Conservation (phyloP, 2,113 vertebrate genomes). For the Plecotus auritus region DNA sequence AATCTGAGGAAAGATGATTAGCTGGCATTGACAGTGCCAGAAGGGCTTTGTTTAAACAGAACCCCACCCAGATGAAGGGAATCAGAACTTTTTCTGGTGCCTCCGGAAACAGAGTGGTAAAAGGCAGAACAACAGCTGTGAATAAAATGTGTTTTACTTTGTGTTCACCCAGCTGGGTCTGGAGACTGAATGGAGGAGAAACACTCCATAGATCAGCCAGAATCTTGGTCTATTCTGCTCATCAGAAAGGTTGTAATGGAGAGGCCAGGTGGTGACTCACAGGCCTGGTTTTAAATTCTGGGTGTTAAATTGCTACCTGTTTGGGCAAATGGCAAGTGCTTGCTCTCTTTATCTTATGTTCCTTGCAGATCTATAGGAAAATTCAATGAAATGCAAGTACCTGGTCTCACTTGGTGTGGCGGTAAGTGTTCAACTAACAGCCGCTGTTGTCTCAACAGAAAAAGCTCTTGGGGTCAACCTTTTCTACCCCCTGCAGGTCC, state of each 20-base stretch:
- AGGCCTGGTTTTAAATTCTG: neutral
- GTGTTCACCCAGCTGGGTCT: neutral
- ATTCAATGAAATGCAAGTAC: neutral
- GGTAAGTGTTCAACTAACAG: neutral
- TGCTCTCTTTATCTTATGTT: neutral
- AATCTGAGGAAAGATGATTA: neutral
- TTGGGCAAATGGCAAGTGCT: neutral
- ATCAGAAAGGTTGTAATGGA: neutral
- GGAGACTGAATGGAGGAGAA: neutral
- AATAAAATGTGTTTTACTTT: neutral
- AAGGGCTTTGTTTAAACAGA: neutral
- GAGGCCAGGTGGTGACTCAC: neutral
- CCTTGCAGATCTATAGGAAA: neutral
- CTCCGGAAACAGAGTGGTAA: neutral
- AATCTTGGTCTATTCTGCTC: neutral
- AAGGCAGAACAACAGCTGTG: neutral
- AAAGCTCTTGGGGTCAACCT: neutral
- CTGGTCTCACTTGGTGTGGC: neutral
- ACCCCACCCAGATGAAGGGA: neutral
- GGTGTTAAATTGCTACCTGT: neutral
- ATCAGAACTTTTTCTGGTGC: neutral
- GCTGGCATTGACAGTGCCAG: neutral
- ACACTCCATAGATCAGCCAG: neutral
- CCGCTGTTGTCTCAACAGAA: constrained; percentile 51
- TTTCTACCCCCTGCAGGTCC: no score